Percentiles rank a stretch among this genome's conserved stretches.
phyloP scores from a whole-genome alignment of 1,140 invertebrate species.

The Trichomalopsis sarcophagae region DNA sequence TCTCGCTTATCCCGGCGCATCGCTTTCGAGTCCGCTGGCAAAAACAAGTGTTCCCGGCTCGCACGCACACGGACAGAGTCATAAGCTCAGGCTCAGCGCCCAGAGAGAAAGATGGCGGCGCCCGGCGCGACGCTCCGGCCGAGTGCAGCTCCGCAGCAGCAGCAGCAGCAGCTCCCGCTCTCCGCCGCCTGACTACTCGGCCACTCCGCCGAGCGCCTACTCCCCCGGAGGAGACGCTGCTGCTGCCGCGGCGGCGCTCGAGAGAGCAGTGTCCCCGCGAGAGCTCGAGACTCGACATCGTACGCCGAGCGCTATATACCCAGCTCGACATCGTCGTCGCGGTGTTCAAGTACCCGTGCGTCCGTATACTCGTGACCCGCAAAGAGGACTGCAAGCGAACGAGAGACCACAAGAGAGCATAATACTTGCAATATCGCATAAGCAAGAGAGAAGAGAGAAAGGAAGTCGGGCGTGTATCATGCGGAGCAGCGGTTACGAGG shows the following conservation, averaged over 20 bases:
- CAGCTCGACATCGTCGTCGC: background rate
- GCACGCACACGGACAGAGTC: background rate
- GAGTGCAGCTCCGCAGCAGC: constrained; percentile 8
- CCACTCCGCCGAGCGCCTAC: background rate
- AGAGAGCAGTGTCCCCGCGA: constrained; percentile 38
- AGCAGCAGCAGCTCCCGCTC: constrained; percentile 15
- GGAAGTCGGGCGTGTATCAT: constrained; percentile 11
- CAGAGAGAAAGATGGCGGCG: constrained; percentile 42
- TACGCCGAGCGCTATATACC: background rate
- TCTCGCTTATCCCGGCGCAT: background rate
- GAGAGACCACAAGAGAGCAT: background rate
- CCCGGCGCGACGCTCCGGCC: constrained; percentile 28
- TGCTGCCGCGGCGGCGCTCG: constrained; percentile 16
- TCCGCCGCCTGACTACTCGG: background rate
- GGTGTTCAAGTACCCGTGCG: background rate
- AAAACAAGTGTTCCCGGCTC: background rate
- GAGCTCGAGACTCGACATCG: constrained; percentile 27
- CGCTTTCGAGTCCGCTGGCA: background rate
- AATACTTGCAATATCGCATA: too few species aligned
- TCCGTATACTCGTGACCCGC: background rate
- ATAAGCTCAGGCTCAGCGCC: background rate
- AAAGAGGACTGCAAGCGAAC: background rate
- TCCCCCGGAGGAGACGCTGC: background rate
- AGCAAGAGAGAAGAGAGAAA: background rate
- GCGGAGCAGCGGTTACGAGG: constrained; percentile 31